Percentiles rank a stretch among this genome's conserved stretches.
phyloP scores from a whole-genome alignment of 2,113 vertebrate genomes.

The Calidris pugnax region DNA sequence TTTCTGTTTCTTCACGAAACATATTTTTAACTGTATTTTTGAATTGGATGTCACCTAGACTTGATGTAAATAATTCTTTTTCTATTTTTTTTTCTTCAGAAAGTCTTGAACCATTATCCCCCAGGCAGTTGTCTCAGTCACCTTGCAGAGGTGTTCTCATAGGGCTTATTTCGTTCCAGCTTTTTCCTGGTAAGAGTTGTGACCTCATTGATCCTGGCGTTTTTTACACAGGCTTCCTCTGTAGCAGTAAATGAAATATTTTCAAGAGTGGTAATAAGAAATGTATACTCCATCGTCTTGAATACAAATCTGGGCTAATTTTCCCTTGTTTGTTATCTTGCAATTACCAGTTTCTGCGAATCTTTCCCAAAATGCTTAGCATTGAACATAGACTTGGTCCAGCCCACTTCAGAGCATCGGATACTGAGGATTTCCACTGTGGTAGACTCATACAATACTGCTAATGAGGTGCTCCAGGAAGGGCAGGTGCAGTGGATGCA shows the following conservation, averaged over 20 bases:
- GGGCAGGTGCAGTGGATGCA: background rate
- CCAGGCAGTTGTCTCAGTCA: background rate
- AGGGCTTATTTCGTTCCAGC: background rate
- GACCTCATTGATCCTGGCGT: background rate
- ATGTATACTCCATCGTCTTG: background rate
- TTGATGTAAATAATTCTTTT: background rate
- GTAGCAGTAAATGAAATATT: background rate
- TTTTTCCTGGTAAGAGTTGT: rapidly evolving
- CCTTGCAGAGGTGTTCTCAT: background rate
- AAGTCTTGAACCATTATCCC: background rate
- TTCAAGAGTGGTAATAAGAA: background rate
- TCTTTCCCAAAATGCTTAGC: background rate
- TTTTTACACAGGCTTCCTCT: background rate
- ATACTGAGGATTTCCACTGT: background rate
- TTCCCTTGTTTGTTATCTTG: background rate
- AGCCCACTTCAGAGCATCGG: background rate
- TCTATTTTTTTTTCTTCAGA: background rate
- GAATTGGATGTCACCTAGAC: background rate
- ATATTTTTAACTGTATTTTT: background rate
- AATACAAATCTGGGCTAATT: background rate
- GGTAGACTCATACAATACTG: background rate
- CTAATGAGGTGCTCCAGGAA: background rate
- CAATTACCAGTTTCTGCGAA: background rate
- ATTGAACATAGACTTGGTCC: background rate
- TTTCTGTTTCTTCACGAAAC: background rate